Evolutionary conservation across 2,888 invertebrate species (phyloP).

Genomic region (Agonopterix alstromeriana): DNA sequence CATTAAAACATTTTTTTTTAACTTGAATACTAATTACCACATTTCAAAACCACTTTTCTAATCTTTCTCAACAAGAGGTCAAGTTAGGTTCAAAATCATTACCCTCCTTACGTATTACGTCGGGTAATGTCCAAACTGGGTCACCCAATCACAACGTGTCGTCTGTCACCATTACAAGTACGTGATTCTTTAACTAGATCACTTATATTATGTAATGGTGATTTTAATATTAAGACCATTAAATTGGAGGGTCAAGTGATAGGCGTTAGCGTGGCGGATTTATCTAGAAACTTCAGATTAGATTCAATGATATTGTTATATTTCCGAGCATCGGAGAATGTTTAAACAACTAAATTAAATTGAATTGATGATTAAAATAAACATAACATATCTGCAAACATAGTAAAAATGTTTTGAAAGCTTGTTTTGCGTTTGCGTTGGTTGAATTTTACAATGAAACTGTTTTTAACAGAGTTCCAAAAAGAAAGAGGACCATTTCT

Average conservation of each 20-base stretch:
- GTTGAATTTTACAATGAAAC: too few species aligned
- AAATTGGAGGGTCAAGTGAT: background rate
- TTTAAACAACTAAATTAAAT: too few species aligned
- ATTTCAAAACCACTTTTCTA: background rate
- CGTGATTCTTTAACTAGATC: conserved; percentile 25
- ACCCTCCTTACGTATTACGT: background rate
- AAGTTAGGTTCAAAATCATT: conserved; percentile 1
- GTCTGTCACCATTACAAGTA: conserved; percentile 14
- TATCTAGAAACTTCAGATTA: too few species aligned
- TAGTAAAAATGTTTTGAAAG: too few species aligned
- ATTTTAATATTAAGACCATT: conserved; percentile 13
- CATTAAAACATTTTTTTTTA: too few species aligned
- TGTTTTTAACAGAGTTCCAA: too few species aligned
- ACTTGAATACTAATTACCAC: background rate
- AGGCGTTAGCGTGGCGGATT: background rate
- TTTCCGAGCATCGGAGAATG: too few species aligned
- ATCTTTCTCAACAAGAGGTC: background rate
- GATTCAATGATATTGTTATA: too few species aligned
- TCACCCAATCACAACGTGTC: background rate
- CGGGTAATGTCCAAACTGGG: background rate
- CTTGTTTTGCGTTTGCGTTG: too few species aligned
- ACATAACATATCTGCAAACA: too few species aligned
- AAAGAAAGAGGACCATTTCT: too few species aligned
- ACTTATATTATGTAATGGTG: conserved; percentile 18
- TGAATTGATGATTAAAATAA: too few species aligned